Evolutionary conservation across 2,113 vertebrate genomes (phyloP).

Genomic region (Erpornis zantholeuca): DNA sequence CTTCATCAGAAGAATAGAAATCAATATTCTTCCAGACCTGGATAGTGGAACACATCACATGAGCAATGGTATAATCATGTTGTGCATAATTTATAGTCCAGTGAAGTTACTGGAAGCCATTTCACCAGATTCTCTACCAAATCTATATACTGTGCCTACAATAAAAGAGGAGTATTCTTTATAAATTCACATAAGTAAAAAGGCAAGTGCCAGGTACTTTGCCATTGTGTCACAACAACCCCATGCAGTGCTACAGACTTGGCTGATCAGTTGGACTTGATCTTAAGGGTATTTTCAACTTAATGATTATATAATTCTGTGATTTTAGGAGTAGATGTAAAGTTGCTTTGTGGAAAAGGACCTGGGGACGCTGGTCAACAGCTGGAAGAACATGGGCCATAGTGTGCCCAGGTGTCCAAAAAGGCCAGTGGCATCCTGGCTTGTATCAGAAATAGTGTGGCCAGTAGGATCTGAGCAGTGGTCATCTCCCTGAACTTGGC

Average conservation of each 20-base stretch:
- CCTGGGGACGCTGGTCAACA: not conserved
- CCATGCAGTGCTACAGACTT: not conserved
- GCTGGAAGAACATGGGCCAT: not conserved
- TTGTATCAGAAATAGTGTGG: not conserved
- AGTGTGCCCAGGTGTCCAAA: not conserved
- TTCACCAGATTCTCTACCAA: not conserved
- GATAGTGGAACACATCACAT: not conserved
- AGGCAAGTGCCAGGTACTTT: not conserved
- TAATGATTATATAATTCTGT: not conserved
- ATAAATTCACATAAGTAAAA: not conserved
- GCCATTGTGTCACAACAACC: not conserved
- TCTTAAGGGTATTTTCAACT: not conserved
- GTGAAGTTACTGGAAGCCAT: not conserved
- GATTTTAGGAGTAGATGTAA: not conserved
- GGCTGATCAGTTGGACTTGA: not conserved
- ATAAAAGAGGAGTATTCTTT: not conserved
- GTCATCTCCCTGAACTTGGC: not conserved
- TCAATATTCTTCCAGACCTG: not conserved
- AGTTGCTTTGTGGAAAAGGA: not conserved
- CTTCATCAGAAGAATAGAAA: not conserved
- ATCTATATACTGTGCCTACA: not conserved
- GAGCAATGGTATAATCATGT: not conserved
- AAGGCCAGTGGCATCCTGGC: not conserved
- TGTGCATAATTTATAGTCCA: not conserved
- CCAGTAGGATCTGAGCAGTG: not conserved